Evolutionary conservation across 2,888 invertebrate species (phyloP).

Genomic region (Yponomeuta evonymella): DNA sequence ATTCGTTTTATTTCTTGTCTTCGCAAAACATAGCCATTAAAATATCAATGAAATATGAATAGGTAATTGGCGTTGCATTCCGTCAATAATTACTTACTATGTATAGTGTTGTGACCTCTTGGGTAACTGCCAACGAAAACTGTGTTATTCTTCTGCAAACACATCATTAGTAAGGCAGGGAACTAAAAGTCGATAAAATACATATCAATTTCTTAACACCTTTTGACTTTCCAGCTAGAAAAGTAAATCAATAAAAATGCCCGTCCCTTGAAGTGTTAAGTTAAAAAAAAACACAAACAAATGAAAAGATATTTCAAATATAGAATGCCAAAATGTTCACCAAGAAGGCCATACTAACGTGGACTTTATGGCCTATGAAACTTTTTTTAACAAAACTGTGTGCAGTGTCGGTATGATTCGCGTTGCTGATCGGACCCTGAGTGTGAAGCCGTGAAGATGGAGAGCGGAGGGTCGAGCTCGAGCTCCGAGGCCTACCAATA

Average conservation of each 20-base stretch:
- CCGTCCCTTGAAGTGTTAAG: conserved; percentile 3
- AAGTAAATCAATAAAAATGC: not conserved
- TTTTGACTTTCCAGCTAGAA: too few species aligned
- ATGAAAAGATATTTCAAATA: conserved; percentile 11
- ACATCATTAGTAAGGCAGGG: not conserved
- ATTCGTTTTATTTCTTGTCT: not conserved
- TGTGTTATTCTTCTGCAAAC: not conserved
- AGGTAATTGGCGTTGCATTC: not conserved
- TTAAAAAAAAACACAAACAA: conserved; percentile 8
- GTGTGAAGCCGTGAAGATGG: conserved; percentile 50
- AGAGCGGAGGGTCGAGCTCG: conserved; percentile 48
- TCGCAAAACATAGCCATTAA: not conserved
- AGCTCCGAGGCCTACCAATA: conserved; percentile 86
- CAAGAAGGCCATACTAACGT: conserved; percentile 5
- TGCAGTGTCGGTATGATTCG: conserved; percentile 25
- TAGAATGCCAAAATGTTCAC: conserved; percentile 8
- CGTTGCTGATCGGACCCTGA: conserved; percentile 29
- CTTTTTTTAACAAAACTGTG: conserved; percentile 18
- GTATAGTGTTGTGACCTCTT: not conserved
- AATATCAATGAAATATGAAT: conserved; percentile 4
- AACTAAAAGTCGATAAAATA: not conserved
- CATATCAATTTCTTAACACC: not conserved
- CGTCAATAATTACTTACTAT: too few species aligned
- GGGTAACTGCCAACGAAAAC: not conserved
- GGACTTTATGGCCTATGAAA: conserved; percentile 11